These are phyloP conservation scores for Beroe ovata DNA, from an alignment of 37 sponge, comb jelly and placozoan genomes.

Conservation along the genomic window DNA sequence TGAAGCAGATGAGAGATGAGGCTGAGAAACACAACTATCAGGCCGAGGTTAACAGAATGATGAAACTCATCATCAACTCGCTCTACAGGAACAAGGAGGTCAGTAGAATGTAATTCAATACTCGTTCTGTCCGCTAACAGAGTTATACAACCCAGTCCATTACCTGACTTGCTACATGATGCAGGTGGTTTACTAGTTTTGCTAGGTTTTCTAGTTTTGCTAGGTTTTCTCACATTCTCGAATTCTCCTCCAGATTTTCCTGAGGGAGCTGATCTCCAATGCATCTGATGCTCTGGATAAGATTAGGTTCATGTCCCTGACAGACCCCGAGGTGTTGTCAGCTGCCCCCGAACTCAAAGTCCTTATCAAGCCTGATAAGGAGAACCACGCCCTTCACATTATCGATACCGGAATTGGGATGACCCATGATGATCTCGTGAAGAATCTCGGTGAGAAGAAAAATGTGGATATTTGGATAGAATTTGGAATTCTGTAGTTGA, in stretches of 20 bases:
- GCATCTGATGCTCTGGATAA: slow-evolving; percentile 98
- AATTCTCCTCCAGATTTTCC: slow-evolving; percentile 78
- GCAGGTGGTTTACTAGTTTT: too few species aligned
- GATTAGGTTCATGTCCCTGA: slow-evolving; percentile 94
- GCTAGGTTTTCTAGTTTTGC: too few species aligned
- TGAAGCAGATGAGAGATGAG: slow-evolving; percentile 88
- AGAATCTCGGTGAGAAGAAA: slow-evolving; percentile 77
- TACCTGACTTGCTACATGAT: too few species aligned
- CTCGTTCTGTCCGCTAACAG: too few species aligned
- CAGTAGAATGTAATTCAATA: too few species aligned
- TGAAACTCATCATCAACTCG: slow-evolving; percentile 99
- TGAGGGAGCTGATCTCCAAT: slow-evolving; percentile 97
- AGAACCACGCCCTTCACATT: slow-evolving; percentile 83
- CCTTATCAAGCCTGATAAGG: slow-evolving; percentile 91
- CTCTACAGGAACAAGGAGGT: slow-evolving; percentile 98
- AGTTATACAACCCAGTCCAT: too few species aligned
- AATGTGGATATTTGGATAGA: neutral
- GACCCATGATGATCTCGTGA: slow-evolving; percentile 85
- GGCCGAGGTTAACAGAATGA: slow-evolving; percentile 99
- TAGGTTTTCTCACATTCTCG: too few species aligned
- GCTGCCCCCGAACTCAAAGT: slow-evolving; percentile 87
- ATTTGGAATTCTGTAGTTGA: neutral
- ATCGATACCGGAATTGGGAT: slow-evolving; percentile 98
- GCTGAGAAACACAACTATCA: slow-evolving; percentile 92
- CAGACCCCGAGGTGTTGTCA: slow-evolving; percentile 81